phyloP scores from a whole-genome alignment of 2,113 vertebrate genomes.

The Toxotes jaculatrix region DNA sequence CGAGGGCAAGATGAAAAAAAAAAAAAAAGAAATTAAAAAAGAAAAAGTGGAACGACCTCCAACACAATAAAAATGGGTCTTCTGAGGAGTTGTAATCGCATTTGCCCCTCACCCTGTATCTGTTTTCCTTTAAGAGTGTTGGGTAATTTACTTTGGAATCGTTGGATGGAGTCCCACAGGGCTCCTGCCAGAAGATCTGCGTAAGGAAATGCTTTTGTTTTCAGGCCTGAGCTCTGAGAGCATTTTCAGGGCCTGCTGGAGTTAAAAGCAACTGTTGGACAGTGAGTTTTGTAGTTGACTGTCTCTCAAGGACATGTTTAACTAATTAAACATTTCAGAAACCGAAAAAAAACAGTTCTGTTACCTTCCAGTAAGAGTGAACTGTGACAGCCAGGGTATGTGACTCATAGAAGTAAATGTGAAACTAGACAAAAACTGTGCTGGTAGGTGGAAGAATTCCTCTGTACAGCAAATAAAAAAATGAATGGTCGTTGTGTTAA shows the following conservation, averaged over 20 bases:
- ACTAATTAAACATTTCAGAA: not conserved
- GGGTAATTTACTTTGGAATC: constrained; percentile 72
- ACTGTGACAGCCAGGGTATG: not conserved
- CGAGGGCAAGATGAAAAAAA: constrained; percentile 31
- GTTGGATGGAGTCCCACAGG: constrained; percentile 59
- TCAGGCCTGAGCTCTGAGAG: constrained; percentile 35
- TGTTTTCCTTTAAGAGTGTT: constrained; percentile 79
- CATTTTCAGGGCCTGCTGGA: constrained; percentile 47
- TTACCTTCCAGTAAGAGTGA: constrained; percentile 2
- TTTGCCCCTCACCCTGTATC: constrained; percentile 62
- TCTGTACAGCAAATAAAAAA: not conserved
- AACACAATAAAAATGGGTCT: constrained; percentile 58
- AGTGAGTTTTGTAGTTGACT: not conserved
- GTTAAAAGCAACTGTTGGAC: constrained; percentile 22
- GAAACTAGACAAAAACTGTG: not conserved
- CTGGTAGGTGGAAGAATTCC: not conserved
- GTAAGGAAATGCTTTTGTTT: constrained; percentile 59
- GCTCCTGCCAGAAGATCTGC: constrained; percentile 61
- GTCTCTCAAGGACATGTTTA: not conserved
- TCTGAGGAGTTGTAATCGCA: constrained; percentile 58
- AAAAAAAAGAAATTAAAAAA: constrained; percentile 29
- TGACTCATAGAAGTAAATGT: not conserved
- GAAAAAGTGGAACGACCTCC: constrained; percentile 45
- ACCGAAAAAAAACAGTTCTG: not conserved
- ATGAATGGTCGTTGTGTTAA: not conserved